These are phyloP conservation scores for Nibea albiflora DNA, from an alignment of 2,113 vertebrate species.

Conservation along the genomic window DNA sequence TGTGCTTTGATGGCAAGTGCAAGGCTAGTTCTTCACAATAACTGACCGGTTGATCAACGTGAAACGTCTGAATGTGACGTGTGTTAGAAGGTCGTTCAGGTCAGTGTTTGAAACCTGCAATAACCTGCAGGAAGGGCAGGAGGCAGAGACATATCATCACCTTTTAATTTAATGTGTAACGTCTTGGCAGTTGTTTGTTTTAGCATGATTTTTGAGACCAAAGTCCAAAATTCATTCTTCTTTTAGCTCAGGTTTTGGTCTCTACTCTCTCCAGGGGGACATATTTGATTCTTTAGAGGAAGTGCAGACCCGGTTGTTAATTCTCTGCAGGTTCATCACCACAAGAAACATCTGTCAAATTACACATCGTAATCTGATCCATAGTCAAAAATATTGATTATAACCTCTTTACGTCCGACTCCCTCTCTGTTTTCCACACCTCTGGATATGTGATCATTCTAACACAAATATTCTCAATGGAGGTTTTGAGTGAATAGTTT, in stretches of 20 bases:
- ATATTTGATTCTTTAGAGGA: neutral
- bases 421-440: neutral
- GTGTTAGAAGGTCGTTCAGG: neutral
- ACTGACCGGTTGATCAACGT: slow-evolving; percentile 37
- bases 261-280: neutral
- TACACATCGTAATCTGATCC: neutral
- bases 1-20: slow-evolving; percentile 37
- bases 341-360: neutral
- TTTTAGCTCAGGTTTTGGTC: neutral
- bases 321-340: neutral
- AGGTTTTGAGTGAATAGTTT: slow-evolving; percentile 13
- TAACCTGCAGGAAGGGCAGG: no score
- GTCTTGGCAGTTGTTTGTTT: no score
- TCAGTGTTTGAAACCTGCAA: slow-evolving; percentile 2
- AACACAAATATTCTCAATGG: slow-evolving; percentile 22
- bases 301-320: neutral
- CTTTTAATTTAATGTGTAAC: no score
- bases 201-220: no score
- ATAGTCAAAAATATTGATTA: slow-evolving; percentile 10
- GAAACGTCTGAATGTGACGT: slow-evolving; percentile 5
- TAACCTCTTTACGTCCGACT: neutral
- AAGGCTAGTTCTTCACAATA: slow-evolving; percentile 41
- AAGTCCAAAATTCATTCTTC: neutral
- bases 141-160: no score
- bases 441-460: neutral